These are phyloP conservation scores for Acipenser transmontanus DNA, from an alignment of 2,797 vertebrate species.

Conservation along the genomic window DNA sequence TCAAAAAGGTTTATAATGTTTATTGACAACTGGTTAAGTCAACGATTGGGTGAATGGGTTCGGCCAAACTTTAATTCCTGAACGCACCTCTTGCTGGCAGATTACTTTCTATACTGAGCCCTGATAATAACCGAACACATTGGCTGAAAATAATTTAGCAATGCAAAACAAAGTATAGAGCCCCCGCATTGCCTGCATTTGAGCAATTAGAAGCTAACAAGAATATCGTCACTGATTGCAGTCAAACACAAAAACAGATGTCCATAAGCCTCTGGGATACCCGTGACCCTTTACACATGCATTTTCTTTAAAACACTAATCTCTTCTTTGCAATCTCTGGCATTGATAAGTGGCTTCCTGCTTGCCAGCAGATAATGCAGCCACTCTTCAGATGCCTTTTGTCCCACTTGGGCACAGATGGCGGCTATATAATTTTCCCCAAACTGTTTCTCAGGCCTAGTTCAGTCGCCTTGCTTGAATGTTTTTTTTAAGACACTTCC, in stretches of 20 bases:
- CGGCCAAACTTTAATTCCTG: no score
- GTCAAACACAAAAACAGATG: background rate
- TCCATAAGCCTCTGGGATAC: background rate
- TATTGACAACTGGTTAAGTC: no score
- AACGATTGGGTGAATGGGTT: no score
- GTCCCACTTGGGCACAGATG: conserved; percentile 1
- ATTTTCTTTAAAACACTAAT: background rate
- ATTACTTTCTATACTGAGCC: no score
- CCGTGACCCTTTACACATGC: background rate
- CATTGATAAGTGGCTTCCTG: background rate
- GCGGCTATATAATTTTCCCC: conserved; percentile 12
- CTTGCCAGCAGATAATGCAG: background rate
- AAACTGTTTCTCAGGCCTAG: background rate
- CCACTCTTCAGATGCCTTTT: background rate
- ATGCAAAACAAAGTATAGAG: no score
- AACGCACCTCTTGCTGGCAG: no score
- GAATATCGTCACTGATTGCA: background rate
- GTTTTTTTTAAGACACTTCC: background rate
- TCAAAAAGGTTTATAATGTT: no score
- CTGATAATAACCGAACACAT: no score
- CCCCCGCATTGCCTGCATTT: no score
- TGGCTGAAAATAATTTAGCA: no score
- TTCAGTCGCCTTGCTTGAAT: background rate
- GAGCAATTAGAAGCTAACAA: no score
- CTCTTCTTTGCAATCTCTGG: background rate